Conservation (phyloP, 2,113 vertebrate genomes). For the Arvicanthis niloticus region DNA sequence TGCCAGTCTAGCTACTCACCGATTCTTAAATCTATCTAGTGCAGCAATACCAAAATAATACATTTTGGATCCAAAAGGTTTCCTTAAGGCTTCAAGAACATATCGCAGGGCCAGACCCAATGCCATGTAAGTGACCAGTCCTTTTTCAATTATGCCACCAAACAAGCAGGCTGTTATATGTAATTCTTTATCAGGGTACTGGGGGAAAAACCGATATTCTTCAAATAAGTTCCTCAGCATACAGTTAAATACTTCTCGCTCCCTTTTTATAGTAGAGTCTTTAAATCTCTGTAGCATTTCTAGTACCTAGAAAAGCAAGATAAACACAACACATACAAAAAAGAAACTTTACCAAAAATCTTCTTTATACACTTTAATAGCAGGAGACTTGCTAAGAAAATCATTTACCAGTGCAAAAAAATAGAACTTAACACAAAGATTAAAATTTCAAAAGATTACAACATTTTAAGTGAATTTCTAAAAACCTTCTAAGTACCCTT, state of each 20-base stretch:
- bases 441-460: constrained; percentile 20
- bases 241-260: constrained; percentile 99
- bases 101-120: constrained; percentile 97
- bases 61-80: constrained; percentile 99
- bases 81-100: constrained; percentile 99
- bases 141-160: constrained; percentile 99
- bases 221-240: constrained; percentile 99
- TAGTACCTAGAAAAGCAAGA: constrained; percentile 90
- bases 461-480: constrained; percentile 12
- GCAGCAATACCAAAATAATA: constrained; percentile 99
- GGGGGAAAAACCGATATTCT: constrained; percentile 98
- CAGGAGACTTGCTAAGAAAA: neutral
- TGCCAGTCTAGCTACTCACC: constrained; percentile 86
- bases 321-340: constrained; percentile 28
- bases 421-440: neutral
- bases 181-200: constrained; percentile 99
- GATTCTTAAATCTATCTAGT: constrained; percentile 99
- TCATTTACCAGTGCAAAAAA: neutral
- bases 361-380: constrained; percentile 19
- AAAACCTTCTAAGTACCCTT: neutral
- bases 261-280: constrained; percentile 98
- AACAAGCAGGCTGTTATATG: constrained; percentile 99
- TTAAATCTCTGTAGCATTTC: constrained; percentile 99
- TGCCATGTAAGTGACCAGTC: constrained; percentile 99
- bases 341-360: constrained; percentile 53